Percentiles rank a stretch among this genome's conserved stretches.
Conservation (phyloP, 92 coral and sea anemone genomes). For the Porites rus region DNA sequence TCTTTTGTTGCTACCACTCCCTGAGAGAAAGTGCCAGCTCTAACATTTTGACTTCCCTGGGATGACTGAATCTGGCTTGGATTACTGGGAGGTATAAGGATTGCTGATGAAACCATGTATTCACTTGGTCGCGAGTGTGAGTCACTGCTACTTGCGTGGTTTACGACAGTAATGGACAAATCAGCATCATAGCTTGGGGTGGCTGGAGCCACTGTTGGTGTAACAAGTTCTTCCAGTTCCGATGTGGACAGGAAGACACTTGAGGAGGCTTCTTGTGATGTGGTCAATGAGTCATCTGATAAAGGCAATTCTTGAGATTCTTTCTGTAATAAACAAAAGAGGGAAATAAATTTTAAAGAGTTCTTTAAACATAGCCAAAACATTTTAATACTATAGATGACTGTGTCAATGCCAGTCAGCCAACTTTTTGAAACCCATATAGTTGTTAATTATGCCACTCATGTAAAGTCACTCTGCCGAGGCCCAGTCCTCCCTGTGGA, state of each 20-base stretch:
- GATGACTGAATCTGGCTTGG: slow-evolving; percentile 30
- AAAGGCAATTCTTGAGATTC: slow-evolving; percentile 8
- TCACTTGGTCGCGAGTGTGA: slow-evolving; percentile 8
- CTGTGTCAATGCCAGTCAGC: too few species aligned
- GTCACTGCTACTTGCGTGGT: slow-evolving; percentile 28
- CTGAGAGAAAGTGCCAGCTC: not conserved
- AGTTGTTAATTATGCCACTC: too few species aligned
- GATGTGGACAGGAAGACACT: slow-evolving; percentile 19
- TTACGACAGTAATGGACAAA: slow-evolving; percentile 3
- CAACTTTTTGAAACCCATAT: too few species aligned
- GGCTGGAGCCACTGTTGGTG: slow-evolving; percentile 79
- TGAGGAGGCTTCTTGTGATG: slow-evolving; percentile 15
- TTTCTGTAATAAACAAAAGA: not conserved
- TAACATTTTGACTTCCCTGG: slow-evolving; percentile 16
- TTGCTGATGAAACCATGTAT: slow-evolving; percentile 25
- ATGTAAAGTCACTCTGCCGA: too few species aligned
- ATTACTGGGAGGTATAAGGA: slow-evolving; percentile 44
- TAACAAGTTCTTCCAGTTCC: slow-evolving; percentile 60
- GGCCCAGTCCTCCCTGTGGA: too few species aligned
- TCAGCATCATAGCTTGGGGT: slow-evolving; percentile 72
- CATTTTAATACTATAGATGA: too few species aligned
- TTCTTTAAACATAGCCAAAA: too few species aligned
- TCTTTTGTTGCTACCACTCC: slow-evolving; percentile 9
- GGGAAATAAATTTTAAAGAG: not conserved
- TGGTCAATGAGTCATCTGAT: slow-evolving; percentile 25